Evolutionary conservation across 2,797 vertebrate species (phyloP).

Genomic region (Pteropus rufus): DNA sequence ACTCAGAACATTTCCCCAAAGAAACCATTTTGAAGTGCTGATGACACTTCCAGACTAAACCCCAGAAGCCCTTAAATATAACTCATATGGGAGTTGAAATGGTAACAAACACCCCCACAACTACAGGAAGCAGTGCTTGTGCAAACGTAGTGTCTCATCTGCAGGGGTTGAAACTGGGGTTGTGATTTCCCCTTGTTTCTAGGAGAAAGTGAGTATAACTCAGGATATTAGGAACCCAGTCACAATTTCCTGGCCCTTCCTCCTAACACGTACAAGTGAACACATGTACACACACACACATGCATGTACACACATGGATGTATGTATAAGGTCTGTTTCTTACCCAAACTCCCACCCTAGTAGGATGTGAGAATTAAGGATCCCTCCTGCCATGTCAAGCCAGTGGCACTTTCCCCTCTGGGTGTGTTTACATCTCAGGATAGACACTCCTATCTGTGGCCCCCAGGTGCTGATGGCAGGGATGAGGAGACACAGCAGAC

Average conservation of each 20-base stretch:
- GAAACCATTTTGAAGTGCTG: neutral
- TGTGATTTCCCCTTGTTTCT: neutral
- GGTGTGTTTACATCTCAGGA: neutral
- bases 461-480: neutral
- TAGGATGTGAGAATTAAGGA: neutral
- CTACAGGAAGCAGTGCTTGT: neutral
- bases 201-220: neutral
- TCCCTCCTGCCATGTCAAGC: neutral
- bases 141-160: neutral
- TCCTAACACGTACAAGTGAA: neutral
- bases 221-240: neutral
- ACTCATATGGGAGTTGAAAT: neutral
- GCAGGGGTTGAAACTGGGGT: neutral
- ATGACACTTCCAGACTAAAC: neutral
- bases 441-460: neutral
- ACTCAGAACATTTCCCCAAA: neutral
- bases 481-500: neutral
- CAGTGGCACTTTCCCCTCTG: neutral
- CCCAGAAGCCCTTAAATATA: neutral
- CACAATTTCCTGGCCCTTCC: neutral
- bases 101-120: neutral
- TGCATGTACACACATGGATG: no score
- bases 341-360: neutral
- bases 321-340: neutral
- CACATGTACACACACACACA: neutral